Evolutionary conservation across 2,113 vertebrate species (phyloP).

Genomic region (Petrocephalus zakoni): DNA sequence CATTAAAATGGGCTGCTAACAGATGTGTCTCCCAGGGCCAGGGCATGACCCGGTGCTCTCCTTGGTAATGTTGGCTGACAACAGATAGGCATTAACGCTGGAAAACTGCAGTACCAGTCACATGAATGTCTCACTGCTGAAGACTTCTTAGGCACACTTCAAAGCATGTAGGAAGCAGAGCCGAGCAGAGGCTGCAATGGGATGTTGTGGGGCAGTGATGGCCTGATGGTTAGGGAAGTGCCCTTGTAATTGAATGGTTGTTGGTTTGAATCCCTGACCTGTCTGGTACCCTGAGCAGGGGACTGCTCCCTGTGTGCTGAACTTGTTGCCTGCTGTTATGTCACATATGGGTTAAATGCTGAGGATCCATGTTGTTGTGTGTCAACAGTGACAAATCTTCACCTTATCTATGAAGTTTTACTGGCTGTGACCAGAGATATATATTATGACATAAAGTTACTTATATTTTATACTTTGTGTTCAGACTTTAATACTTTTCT

Average conservation of each 20-base stretch:
- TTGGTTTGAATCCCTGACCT: no score
- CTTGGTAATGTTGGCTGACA: not conserved
- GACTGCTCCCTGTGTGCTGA: no score
- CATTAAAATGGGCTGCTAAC: conserved; percentile 23
- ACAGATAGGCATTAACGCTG: not conserved
- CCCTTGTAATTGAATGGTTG: no score
- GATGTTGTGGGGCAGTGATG: no score
- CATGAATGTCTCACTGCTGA: not conserved
- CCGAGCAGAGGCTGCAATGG: not conserved
- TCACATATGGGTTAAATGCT: no score
- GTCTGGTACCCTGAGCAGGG: no score
- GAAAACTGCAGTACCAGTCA: not conserved
- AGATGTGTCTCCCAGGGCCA: not conserved
- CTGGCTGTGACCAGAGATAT: not conserved
- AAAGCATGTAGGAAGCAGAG: not conserved
- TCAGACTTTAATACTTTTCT: not conserved
- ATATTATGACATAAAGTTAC: not conserved
- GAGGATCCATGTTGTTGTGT: no score
- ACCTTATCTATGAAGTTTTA: not conserved
- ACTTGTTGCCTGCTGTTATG: no score
- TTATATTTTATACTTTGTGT: not conserved
- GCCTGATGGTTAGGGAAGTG: no score
- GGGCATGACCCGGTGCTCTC: not conserved
- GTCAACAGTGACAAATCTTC: no score
- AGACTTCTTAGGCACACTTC: not conserved